phyloP scores from a whole-genome alignment of 2,797 vertebrate genomes.

The Syngnathus rostellatus region DNA sequence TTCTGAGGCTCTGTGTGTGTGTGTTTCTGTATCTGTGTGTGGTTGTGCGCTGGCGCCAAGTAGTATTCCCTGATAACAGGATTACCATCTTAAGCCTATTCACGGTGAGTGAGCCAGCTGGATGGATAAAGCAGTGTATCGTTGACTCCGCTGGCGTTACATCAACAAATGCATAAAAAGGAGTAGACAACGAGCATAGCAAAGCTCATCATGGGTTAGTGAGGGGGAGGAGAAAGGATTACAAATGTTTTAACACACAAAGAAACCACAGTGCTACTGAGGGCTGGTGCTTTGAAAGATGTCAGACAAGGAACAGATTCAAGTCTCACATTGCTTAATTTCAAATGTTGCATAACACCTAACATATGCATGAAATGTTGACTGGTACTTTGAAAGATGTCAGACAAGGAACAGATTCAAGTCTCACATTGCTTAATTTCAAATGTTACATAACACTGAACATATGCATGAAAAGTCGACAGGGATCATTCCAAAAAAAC shows the following conservation, averaged over 20 bases:
- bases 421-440: background rate
- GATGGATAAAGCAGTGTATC: slow-evolving; percentile 57
- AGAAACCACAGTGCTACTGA: slow-evolving; percentile 17
- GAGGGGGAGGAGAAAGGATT: slow-evolving; percentile 38
- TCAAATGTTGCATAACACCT: slow-evolving; percentile 9
- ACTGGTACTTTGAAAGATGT: slow-evolving; percentile 16
- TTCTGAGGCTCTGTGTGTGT: slow-evolving; percentile 19
- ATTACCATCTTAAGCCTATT: slow-evolving; percentile 68
- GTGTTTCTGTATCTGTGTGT: slow-evolving; percentile 19
- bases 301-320: background rate
- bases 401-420: background rate
- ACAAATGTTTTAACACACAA: slow-evolving; percentile 18
- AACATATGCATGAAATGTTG: background rate
- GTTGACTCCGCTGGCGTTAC: slow-evolving; percentile 46
- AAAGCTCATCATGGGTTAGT: slow-evolving; percentile 29
- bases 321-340: background rate
- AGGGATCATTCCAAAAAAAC: background rate
- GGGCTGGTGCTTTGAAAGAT: slow-evolving; percentile 16
- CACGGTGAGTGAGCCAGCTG: slow-evolving; percentile 61
- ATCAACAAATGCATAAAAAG: slow-evolving; percentile 52
- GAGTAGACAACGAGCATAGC: slow-evolving; percentile 38
- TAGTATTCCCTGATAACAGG: slow-evolving; percentile 63
- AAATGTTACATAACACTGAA: slow-evolving; percentile 12
- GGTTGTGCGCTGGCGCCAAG: slow-evolving; percentile 48
- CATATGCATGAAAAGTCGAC: background rate